Evolutionary conservation across 2,888 invertebrate genomes (phyloP), one percentile per base, ranked within the genome.

Genomic region (Amiota communis): DNA sequence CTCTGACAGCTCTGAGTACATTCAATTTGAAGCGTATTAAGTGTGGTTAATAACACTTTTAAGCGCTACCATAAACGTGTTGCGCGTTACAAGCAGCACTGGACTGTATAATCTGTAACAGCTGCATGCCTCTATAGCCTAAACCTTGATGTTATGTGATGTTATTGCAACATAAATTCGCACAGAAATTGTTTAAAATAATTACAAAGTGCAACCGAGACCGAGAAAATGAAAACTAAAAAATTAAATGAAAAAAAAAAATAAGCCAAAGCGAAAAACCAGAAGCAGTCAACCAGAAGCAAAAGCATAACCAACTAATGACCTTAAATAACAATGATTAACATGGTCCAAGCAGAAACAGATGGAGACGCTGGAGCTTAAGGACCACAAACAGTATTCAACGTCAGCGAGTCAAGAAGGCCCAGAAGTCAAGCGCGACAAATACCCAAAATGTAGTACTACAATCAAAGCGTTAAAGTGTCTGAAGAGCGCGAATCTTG

Each of bases 301-400:
- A 36, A 36, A 36, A 36, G 36, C 36, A 36, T 36, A 17, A 17
- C 8, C 13, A 51, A 23, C 67, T 68, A 68, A 68, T 68, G 67
- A 53, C 67, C 78, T 74, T 76, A 84, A 84, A 84, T 84, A 83
- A 84, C 84, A 84, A 83, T 84, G 85, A 84, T 84, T 84, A 84
- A 77, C 11, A 61, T 23, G 68, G 49, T n/a, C 53, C 20, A 64
- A 71, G 63, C 9, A 17, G 15, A 65, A 23, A 17, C 65, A 71
- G 23, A 20, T 49, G 53, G 64, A 36, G 36, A 36, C 36, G 2
- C 36, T 36, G 36, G 0, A 36, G 36, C 36, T 36, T 36, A 36
- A 36, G 64, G 64, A 11, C 36, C 20, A 64, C 20, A 64, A 13
- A 64, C 1, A 12, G 23, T 23, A 13, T 10, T 57, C 11, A 57